phyloP scores from a whole-genome alignment of 2,797 vertebrate genomes.

The Esox masquinongy region DNA sequence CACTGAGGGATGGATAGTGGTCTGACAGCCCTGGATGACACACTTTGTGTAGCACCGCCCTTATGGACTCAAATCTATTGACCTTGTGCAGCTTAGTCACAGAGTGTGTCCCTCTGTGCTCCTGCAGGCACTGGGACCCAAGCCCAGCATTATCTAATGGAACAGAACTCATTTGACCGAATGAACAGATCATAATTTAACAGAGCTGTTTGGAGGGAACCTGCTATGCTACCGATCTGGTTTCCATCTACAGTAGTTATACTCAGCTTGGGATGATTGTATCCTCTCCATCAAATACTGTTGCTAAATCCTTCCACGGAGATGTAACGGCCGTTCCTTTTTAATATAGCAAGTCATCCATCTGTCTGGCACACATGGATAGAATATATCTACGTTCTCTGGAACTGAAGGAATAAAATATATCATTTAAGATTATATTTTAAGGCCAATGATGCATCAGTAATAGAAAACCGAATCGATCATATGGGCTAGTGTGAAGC shows the following conservation, averaged over 20 bases:
- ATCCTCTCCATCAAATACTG: not conserved
- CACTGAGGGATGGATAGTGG: slow-evolving; percentile 1
- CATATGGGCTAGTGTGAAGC: not conserved
- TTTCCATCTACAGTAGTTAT: slow-evolving; percentile 27
- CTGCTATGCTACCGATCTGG: slow-evolving; percentile 18
- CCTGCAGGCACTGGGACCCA: slow-evolving; percentile 15
- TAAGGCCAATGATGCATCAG: not conserved
- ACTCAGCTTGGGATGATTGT: not conserved
- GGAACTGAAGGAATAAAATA: not conserved
- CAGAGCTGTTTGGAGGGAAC: not conserved
- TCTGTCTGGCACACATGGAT: not conserved
- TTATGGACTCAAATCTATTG: slow-evolving; percentile 20
- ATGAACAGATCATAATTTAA: slow-evolving; percentile 7
- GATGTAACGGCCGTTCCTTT: not conserved
- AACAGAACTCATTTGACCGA: slow-evolving; percentile 10
- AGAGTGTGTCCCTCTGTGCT: slow-evolving; percentile 1
- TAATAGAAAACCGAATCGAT: not conserved
- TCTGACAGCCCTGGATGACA: not conserved
- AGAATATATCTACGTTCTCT: not conserved
- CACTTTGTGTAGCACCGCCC: not conserved
- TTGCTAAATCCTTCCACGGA: not conserved
- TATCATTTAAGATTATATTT: not conserved
- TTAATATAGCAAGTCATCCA: slow-evolving; percentile 10
- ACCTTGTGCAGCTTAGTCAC: not conserved
- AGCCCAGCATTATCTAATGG: slow-evolving; percentile 24